These are phyloP conservation scores for Strix aluco DNA, from an alignment of 2,113 vertebrate genomes.

Conservation along the genomic window DNA sequence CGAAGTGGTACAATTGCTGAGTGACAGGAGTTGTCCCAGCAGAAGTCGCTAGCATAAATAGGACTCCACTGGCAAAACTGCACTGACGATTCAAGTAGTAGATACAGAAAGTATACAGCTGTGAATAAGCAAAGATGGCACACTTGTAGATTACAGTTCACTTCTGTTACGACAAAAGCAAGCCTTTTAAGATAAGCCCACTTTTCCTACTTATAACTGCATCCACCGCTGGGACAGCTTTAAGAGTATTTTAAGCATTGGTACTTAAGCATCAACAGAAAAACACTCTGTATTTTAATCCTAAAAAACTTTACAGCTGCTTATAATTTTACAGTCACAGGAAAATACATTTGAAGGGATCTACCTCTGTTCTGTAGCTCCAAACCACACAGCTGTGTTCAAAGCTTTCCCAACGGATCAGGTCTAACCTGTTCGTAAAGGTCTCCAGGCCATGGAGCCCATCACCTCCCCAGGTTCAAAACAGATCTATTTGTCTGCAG, in stretches of 20 bases:
- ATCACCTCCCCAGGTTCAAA: background rate
- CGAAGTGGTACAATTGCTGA: background rate
- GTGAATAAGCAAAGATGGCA: background rate
- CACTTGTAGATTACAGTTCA: background rate
- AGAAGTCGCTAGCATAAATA: background rate
- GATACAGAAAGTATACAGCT: background rate
- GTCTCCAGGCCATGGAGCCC: background rate
- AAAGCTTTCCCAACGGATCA: background rate
- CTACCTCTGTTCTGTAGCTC: background rate
- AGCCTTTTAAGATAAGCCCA: background rate
- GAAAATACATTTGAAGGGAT: background rate
- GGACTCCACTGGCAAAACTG: background rate
- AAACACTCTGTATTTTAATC: background rate
- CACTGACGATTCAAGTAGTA: background rate
- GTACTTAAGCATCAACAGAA: background rate
- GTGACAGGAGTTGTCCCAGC: background rate
- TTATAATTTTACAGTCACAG: background rate
- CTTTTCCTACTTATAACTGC: background rate
- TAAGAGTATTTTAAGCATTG: background rate
- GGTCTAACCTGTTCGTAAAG: background rate
- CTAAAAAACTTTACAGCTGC: background rate
- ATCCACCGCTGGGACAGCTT: background rate
- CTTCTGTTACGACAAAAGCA: background rate
- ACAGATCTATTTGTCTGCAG: background rate
- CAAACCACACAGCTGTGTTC: background rate